Evolutionary conservation across 2,888 invertebrate species (phyloP).

Genomic region (Philereme transversata): DNA sequence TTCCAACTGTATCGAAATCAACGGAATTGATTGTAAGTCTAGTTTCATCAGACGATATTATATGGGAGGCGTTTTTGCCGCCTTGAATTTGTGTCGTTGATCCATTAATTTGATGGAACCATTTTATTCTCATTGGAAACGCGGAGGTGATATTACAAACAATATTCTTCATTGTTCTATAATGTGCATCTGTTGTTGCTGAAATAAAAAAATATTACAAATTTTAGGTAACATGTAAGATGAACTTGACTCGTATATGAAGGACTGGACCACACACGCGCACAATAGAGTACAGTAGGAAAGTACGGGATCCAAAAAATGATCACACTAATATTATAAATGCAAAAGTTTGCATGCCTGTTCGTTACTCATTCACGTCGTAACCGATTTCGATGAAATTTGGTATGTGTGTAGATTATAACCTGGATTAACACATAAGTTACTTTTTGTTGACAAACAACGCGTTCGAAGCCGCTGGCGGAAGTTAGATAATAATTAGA

Average conservation of each 20-base stretch:
- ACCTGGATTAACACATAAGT: no score
- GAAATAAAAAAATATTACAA: slow-evolving; percentile 5
- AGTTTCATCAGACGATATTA: slow-evolving; percentile 13
- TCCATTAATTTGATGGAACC: slow-evolving; percentile 20
- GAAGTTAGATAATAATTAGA: no score
- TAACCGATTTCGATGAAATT: no score
- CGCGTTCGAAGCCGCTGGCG: no score
- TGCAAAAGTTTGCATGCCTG: no score
- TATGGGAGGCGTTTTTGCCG: slow-evolving; percentile 11
- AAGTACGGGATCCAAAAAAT: no score
- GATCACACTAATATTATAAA: no score
- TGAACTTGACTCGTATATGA: neutral
- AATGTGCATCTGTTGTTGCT: slow-evolving; percentile 12
- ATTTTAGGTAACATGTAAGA: neutral
- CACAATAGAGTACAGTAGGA: no score
- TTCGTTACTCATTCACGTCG: no score
- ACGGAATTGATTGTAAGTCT: slow-evolving; percentile 17
- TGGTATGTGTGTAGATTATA: no score
- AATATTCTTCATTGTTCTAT: slow-evolving; percentile 3
- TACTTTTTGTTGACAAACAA: no score
- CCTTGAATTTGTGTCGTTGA: slow-evolving; percentile 8
- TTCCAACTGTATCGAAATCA: slow-evolving; percentile 24
- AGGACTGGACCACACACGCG: no score
- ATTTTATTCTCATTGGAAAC: slow-evolving; percentile 15
- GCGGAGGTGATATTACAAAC: slow-evolving; percentile 5